A percentile compares a stretch with the other conserved stretches of the same genome.
phyloP scores from a whole-genome alignment of 2,113 vertebrate genomes.

The Hassar affinis region DNA sequence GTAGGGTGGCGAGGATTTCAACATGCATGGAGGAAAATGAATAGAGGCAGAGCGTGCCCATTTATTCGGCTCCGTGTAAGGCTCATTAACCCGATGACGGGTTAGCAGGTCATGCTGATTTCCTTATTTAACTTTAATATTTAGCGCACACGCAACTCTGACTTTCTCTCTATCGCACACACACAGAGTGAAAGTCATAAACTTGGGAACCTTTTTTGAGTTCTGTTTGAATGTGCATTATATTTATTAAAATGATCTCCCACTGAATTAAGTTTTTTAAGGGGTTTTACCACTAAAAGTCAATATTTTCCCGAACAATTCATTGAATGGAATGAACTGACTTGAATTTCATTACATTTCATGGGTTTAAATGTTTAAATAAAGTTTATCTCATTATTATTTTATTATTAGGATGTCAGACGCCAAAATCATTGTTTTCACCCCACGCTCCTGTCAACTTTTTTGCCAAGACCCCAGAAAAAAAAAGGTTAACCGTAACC shows the following conservation, averaged over 20 bases:
- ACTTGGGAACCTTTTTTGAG: not conserved
- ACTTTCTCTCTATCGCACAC: slow-evolving; percentile 33
- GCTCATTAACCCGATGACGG: slow-evolving; percentile 77
- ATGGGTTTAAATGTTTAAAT: no score
- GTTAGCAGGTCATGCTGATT: slow-evolving; percentile 74
- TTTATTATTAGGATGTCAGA: slow-evolving; percentile 1
- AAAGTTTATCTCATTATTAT: no score
- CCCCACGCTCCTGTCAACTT: slow-evolving; percentile 68
- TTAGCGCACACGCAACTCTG: slow-evolving; percentile 35
- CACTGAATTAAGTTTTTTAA: not conserved
- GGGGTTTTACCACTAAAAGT: no score
- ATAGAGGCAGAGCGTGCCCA: slow-evolving; percentile 78
- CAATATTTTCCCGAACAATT: no score
- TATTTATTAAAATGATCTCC: not conserved
- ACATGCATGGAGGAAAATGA: slow-evolving; percentile 76
- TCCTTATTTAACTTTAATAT: slow-evolving; percentile 62
- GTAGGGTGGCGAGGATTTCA: slow-evolving; percentile 73
- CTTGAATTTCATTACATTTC: no score
- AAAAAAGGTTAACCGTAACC: slow-evolving; percentile 56
- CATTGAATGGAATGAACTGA: no score
- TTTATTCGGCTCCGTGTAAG: slow-evolving; percentile 70
- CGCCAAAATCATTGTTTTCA: slow-evolving; percentile 3
- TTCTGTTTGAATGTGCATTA: not conserved
- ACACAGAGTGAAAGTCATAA: not conserved
- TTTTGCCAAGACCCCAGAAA: slow-evolving; percentile 29